Conservation (phyloP, 2,113 vertebrate species). For the Hypanus sabinus region DNA sequence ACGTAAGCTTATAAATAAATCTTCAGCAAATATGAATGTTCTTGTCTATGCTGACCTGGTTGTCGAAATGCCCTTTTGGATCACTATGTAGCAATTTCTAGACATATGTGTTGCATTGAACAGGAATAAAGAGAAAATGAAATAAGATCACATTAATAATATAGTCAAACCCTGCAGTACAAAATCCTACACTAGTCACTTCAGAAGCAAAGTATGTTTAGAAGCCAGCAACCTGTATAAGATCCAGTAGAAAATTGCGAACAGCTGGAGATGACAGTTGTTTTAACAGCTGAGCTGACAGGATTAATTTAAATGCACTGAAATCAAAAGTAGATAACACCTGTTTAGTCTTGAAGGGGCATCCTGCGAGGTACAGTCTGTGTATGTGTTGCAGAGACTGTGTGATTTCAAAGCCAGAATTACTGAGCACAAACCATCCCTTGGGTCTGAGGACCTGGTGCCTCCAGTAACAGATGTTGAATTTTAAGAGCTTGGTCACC, state of each 20-base stretch:
- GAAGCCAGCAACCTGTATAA: slow-evolving; percentile 84
- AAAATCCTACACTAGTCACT: neutral
- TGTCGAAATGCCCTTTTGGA: neutral
- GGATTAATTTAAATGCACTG: slow-evolving; percentile 99
- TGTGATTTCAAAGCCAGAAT: slow-evolving; percentile 51
- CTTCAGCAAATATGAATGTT: neutral
- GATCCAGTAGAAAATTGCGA: slow-evolving; percentile 95
- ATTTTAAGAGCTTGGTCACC: slow-evolving; percentile 43
- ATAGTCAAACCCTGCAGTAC: neutral
- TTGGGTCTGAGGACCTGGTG: slow-evolving; percentile 44
- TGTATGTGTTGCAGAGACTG: slow-evolving; percentile 43
- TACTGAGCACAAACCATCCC: slow-evolving; percentile 14
- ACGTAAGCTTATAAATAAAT: neutral
- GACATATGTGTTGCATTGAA: neutral
- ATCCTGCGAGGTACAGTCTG: slow-evolving; percentile 69
- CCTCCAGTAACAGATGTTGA: slow-evolving; percentile 46
- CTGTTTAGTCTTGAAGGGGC: slow-evolving; percentile 93
- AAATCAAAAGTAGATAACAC: slow-evolving; percentile 99
- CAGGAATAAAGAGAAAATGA: neutral
- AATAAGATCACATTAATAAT: neutral
- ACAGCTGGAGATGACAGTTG: slow-evolving; percentile 99
- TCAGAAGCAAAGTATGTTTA: slow-evolving; percentile 55
- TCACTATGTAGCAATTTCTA: neutral
- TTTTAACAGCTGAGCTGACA: slow-evolving; percentile 99
- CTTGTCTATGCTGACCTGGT: neutral